Conservation (phyloP, 2,113 vertebrate genomes). For the Chaetodon trifascialis region DNA sequence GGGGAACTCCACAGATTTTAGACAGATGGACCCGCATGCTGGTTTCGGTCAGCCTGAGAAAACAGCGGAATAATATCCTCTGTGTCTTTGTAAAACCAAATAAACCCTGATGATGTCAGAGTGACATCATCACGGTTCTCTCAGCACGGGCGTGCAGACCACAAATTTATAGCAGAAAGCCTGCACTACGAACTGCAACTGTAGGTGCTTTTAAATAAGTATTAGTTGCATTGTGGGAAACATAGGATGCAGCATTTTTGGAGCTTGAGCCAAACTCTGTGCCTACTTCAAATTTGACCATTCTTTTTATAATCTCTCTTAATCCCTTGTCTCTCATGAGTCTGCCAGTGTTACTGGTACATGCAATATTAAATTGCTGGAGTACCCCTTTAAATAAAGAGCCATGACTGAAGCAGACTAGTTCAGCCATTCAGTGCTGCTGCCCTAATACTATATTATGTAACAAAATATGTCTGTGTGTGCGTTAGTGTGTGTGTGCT, state of each 20-base stretch:
- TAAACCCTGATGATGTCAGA: constrained; percentile 19
- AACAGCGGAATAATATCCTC: neutral
- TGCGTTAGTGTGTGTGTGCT: constrained; percentile 1
- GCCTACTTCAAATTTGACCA: neutral
- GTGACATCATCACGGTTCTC: constrained; percentile 22
- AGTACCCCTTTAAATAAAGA: constrained; percentile 17
- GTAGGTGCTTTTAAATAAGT: neutral
- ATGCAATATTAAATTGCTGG: neutral
- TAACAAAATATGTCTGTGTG: constrained; percentile 40
- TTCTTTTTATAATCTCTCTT: neutral
- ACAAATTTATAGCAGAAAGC: neutral
- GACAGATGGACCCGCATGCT: neutral
- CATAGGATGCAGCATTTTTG: neutral
- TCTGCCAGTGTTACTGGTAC: neutral
- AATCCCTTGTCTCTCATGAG: neutral
- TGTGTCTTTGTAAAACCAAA: constrained; percentile 1
- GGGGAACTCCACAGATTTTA: neutral
- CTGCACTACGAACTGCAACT: neutral
- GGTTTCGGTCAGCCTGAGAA: neutral
- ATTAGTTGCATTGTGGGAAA: neutral
- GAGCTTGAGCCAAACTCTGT: neutral
- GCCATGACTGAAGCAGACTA: neutral
- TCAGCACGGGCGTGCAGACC: neutral
- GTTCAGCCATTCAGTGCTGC: constrained; percentile 17
- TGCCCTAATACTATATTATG: constrained; percentile 35